These are phyloP conservation scores for Unio pictorum DNA, from an alignment of 2,888 invertebrate genomes.

Conservation along the genomic window DNA sequence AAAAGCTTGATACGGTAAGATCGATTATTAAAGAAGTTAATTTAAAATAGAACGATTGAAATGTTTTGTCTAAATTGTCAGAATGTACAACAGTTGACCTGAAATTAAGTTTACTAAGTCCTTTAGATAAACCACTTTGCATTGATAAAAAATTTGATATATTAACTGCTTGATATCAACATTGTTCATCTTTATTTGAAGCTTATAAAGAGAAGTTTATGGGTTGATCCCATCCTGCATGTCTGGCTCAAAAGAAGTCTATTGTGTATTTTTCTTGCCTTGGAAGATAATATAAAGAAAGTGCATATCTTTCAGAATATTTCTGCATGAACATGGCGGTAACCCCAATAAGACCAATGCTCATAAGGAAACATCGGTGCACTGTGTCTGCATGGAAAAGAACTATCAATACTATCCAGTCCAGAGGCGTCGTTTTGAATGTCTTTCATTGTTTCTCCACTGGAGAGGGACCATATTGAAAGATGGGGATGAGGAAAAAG, in stretches of 20 bases:
- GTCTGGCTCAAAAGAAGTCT: no score
- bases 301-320: slow-evolving; percentile 73
- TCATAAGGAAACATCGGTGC: slow-evolving; percentile 78
- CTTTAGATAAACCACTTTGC: no score
- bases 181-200: no score
- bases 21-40: slow-evolving; percentile 14
- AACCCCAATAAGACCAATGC: slow-evolving; percentile 81
- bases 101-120: no score
- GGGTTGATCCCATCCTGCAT: no score
- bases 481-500: slow-evolving; percentile 76
- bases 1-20: slow-evolving; percentile 76
- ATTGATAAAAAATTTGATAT: no score
- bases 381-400: slow-evolving; percentile 75
- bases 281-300: no score
- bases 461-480: slow-evolving; percentile 77
- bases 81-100: no score
- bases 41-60: background rate
- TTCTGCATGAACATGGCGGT: slow-evolving; percentile 78
- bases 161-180: no score
- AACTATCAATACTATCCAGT: slow-evolving; percentile 56
- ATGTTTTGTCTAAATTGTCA: no score
- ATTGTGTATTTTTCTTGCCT: no score
- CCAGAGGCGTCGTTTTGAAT: slow-evolving; percentile 75
- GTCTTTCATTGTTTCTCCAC: slow-evolving; percentile 77
- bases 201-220: no score